Conservation (phyloP, 1,140 invertebrate species). For the Danaus plexippus region DNA sequence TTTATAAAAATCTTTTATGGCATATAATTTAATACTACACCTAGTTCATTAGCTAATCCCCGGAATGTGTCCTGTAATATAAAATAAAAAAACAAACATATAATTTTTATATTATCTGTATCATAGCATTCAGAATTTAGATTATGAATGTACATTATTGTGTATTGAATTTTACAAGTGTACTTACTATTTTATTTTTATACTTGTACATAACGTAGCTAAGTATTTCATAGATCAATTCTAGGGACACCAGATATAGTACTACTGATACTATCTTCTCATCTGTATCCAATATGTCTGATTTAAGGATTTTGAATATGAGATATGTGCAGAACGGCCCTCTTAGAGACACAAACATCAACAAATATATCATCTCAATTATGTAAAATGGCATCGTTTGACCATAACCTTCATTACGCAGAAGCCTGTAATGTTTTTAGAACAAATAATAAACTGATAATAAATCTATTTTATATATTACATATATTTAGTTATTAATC, state of each 20-base stretch:
- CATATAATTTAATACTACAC: slow-evolving; percentile 27
- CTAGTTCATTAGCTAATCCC: slow-evolving; percentile 23
- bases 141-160: not conserved
- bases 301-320: slow-evolving; percentile 39
- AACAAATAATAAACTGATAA: slow-evolving; percentile 4
- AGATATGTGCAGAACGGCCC: slow-evolving; percentile 46
- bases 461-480: slow-evolving; percentile 1
- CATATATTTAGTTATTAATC: too few species aligned
- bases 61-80: slow-evolving; percentile 38
- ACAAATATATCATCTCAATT: slow-evolving; percentile 45
- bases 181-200: slow-evolving; percentile 51
- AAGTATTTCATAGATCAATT: slow-evolving; percentile 49
- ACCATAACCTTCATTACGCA: slow-evolving; percentile 41
- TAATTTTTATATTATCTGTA: too few species aligned
- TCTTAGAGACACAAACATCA: slow-evolving; percentile 40
- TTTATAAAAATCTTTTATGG: slow-evolving; percentile 11
- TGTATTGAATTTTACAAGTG: slow-evolving; percentile 4
- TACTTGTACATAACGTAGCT: slow-evolving; percentile 58
- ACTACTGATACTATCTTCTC: slow-evolving; percentile 44
- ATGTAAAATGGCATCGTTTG: slow-evolving; percentile 35
- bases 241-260: slow-evolving; percentile 46
- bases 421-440: slow-evolving; percentile 42
- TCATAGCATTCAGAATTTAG: too few species aligned
- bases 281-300: slow-evolving; percentile 43
- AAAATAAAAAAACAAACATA: slow-evolving; percentile 6